Conservation (phyloP, 2,797 vertebrate species). For the Forpus xanthops region DNA sequence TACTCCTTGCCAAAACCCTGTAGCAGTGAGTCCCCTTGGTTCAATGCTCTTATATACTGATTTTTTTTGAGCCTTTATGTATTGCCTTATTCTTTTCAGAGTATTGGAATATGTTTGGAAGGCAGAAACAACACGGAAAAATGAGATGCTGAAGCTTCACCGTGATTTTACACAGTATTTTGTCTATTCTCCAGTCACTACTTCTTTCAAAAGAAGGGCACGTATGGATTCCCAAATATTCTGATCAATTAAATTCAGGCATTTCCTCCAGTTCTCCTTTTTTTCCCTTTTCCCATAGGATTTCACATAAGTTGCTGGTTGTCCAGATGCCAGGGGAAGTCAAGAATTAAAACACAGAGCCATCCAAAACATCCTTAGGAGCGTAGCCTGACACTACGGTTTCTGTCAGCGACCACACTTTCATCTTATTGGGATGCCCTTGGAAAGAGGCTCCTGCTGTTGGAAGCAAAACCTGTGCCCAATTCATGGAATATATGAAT, state of each 20-base stretch:
- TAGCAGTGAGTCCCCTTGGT: background rate
- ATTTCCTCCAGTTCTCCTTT: conserved; percentile 39
- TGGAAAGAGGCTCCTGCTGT: conserved; percentile 34
- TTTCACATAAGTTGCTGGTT: conserved; percentile 52
- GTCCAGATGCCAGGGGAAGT: conserved; percentile 60
- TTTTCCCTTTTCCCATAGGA: background rate
- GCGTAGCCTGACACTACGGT: conserved; percentile 45
- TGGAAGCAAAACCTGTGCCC: conserved; percentile 52
- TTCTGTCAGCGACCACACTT: conserved; percentile 60
- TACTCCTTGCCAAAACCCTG: background rate
- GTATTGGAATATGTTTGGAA: background rate
- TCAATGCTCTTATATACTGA: background rate
- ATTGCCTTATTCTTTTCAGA: background rate
- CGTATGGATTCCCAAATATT: conserved; percentile 14
- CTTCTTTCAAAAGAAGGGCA: background rate
- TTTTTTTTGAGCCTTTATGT: background rate
- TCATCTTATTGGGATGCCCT: conserved; percentile 67
- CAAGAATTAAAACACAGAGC: conserved; percentile 65
- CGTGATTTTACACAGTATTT: background rate
- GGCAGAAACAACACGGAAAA: background rate
- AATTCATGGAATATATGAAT: conserved; percentile 66
- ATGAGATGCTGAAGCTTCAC: background rate
- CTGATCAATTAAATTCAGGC: background rate
- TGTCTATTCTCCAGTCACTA: background rate
- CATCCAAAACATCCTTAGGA: conserved; percentile 63